Evolutionary conservation across 1,140 invertebrate species (phyloP).

Genomic region (Aleiodes sp.): DNA sequence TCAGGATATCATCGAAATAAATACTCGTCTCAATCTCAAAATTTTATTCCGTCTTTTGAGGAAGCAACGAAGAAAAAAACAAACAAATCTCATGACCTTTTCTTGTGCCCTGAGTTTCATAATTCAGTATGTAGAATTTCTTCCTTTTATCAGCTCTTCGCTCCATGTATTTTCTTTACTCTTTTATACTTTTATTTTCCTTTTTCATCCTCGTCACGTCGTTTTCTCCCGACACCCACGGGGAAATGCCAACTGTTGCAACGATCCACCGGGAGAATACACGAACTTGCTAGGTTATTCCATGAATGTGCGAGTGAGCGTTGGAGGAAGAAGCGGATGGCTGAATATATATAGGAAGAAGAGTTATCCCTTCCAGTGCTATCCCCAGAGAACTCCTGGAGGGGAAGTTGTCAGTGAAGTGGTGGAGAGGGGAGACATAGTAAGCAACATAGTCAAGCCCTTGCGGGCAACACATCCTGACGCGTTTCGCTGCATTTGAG

Average conservation of each 20-base stretch:
- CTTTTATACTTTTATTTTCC: background rate
- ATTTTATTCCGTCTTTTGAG: too few relatives aligned
- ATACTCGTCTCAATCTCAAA: too few relatives aligned
- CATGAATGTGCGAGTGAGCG: conserved; percentile 30
- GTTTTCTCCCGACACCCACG: conserved; percentile 10
- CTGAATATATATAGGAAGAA: conserved; percentile 9
- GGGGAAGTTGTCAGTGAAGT: background rate
- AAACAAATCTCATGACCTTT: too few relatives aligned
- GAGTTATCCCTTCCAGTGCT: conserved; percentile 6
- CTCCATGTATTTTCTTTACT: too few relatives aligned
- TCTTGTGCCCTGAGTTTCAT: background rate
- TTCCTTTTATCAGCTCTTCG: too few relatives aligned
- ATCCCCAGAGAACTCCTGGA: conserved; percentile 27
- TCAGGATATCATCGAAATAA: too few relatives aligned
- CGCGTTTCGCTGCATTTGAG: background rate
- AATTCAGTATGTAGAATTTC: background rate
- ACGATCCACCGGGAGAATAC: conserved; percentile 22
- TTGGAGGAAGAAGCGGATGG: background rate
- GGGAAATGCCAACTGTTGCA: conserved; percentile 38
- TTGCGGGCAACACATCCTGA: conserved; percentile 7
- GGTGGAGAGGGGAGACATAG: background rate
- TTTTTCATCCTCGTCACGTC: background rate
- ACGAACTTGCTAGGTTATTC: conserved; percentile 29
- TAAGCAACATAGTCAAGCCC: background rate
- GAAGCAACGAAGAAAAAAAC: too few relatives aligned